A percentile compares a stretch with the other conserved stretches of the same genome.
Conservation (phyloP, 2,888 invertebrate genomes). For the Tridacna gigas region DNA sequence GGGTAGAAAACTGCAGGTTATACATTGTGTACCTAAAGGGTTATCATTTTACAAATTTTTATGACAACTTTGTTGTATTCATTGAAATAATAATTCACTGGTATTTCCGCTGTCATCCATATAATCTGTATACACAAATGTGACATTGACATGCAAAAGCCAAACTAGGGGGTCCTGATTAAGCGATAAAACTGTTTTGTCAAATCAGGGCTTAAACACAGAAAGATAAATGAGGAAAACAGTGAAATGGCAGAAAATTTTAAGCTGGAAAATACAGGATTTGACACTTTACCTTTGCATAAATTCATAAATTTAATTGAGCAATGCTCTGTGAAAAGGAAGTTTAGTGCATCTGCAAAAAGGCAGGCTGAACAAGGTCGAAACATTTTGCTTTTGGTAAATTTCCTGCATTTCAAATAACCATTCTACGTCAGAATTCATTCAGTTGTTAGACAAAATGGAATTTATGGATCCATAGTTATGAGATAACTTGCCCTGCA, state of each 20-base stretch:
- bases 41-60: background rate
- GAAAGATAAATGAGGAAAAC: slow-evolving; percentile 7
- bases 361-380: no score
- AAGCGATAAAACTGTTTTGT: slow-evolving; percentile 22
- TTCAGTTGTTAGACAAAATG: no score
- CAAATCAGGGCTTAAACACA: slow-evolving; percentile 7
- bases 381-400: no score
- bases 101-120: background rate
- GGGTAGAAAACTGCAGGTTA: no score
- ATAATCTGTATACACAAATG: slow-evolving; percentile 13
- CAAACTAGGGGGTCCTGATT: slow-evolving; percentile 12
- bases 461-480: no score
- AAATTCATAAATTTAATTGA: no score
- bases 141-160: slow-evolving; percentile 18
- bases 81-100: slow-evolving; percentile 2
- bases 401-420: no score
- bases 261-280: background rate
- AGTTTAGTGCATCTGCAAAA: no score
- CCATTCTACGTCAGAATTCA: no score
- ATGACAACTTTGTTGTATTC: background rate
- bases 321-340: no score
- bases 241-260: slow-evolving; percentile 23
- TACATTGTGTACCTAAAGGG: background rate
- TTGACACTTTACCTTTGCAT: background rate
- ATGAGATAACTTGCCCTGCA: no score